Base-by-base conservation (phyloP, 2,113 vertebrate species). In the Talpa occidentalis region DNA sequence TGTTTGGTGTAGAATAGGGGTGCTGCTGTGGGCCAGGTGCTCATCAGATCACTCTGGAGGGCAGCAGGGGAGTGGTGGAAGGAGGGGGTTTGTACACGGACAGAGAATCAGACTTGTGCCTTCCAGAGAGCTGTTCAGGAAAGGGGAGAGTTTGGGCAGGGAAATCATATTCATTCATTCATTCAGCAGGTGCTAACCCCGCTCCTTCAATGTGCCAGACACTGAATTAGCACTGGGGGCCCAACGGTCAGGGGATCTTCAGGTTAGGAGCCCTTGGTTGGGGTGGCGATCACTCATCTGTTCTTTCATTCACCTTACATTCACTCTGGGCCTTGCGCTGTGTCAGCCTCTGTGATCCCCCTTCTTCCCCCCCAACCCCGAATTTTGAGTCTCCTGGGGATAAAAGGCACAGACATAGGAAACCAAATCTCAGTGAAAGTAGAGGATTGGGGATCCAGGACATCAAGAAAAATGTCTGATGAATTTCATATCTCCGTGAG, bases 161-260 rank as follows among this genome's bases (percentile, higher is more conserved):
- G 17, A 86, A 76, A 17, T 12, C 10, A 10, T 40, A 6, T 16
- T 21, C 37, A 24, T 12, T 19, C 56, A 32, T n/a, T 7, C 24
- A 2, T 3, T 9, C 78, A 28, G 0, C 5, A 6, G 2, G 0
- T 6, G 28, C 54, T 67, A 6, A 49, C 24, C 44, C 35, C 9
- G 10, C 5, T 37, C 26, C 60, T 79, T 81, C n/a, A 10, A 5
- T 24, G 9, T 30, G n/a, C 10, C 47, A 19, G 35, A 59, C 26
- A 19, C 10, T 59, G 22, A 7, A 0, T 47, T 49, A n/a, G 22
- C 4, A 1, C 60, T 0, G 4, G 40, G 17, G 24, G 44, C 66
- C 1, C n/a, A 47, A 54, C 62, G 73, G 44, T 28, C 40, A 49
- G 6, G 10, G 35, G 49, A 59, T 54, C n/a, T 35, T n/a, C 26